Percentiles rank a stretch among this genome's conserved stretches.
These are phyloP conservation scores for Macrotis lagotis DNA, from an alignment of 2,113 vertebrate genomes.

Conservation along the genomic window DNA sequence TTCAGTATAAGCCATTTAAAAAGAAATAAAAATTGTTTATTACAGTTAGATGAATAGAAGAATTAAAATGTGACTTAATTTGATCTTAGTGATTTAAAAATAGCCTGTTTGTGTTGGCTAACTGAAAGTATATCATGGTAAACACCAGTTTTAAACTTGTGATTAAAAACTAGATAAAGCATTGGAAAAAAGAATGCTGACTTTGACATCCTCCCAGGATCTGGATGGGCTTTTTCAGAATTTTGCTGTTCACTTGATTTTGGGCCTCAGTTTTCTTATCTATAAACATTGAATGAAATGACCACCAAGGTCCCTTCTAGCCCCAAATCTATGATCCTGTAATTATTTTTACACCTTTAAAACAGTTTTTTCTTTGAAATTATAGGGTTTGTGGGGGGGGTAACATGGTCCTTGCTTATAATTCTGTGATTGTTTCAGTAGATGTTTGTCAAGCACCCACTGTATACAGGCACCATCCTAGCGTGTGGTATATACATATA, in stretches of 20 bases:
- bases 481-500: too few species aligned
- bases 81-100: conserved; percentile 43
- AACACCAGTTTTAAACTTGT: conserved; percentile 38
- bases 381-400: not conserved
- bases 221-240: not conserved
- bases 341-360: not conserved
- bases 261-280: not conserved
- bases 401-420: not conserved
- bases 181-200: not conserved
- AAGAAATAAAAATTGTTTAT: conserved; percentile 49
- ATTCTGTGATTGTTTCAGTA: not conserved
- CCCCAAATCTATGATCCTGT: not conserved
- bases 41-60: conserved; percentile 51
- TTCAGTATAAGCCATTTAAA: conserved; percentile 42
- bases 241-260: not conserved
- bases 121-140: conserved; percentile 42
- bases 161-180: not conserved
- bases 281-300: conserved; percentile 23
- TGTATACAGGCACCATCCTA: not conserved
- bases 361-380: not conserved
- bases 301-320: not conserved
- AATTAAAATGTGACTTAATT: conserved; percentile 59
- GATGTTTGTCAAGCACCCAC: not conserved
- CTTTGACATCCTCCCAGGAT: not conserved
- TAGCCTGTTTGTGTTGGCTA: conserved; percentile 38